Base-by-base conservation (phyloP, 2,888 invertebrate species). In the Melikaiella ostensackeni region DNA sequence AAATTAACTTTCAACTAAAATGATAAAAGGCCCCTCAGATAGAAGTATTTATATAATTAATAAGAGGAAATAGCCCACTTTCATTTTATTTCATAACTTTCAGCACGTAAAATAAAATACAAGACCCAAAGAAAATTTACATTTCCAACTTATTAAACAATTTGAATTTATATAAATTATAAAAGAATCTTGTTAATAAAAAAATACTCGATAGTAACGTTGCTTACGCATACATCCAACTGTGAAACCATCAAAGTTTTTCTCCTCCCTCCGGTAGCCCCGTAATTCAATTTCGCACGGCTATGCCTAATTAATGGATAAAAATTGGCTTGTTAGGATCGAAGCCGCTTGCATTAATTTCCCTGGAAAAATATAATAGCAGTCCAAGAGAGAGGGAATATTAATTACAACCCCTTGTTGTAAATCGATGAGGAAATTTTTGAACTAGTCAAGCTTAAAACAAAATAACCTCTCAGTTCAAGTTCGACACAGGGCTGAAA, bases 401-500 rank as follows among this genome's bases (percentile, higher is more conserved):
- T 70, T 50, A 70, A 70, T 70, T 70, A 66, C 27, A 27, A 66
- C 2, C 38, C 24, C 66, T 27, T 27, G 66, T 27, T 46, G 19
- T 3, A 42, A 46, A 66, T 46, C 66, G 35, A 63, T 63, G 9
- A 59, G 11, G n/a, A 21, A 63, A 33, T 63, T 35, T n/a, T n/a
- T 35, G 35, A n/a, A 35, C n/a, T 9, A n/a, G 16, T 38, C 21
- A 21, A 61, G 11, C 5, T 21, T 21, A 13, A n/a, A 35, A 35
- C 21, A 35, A 63, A 35, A 57, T 55, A 59, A 24, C 1, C 16
- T 59, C 13, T 13, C 9, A 57, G 5, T 27, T 0, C 13, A 59
- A 59, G 9, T 24, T 59, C 2, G 7, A 59, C 0, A 21, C 5
- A 42, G 21, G 21, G 9, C 27, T 21, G 21, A 83, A 84, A 84